Base-by-base conservation (phyloP, 2,797 vertebrate species). In the Pempheris klunzingeri region DNA sequence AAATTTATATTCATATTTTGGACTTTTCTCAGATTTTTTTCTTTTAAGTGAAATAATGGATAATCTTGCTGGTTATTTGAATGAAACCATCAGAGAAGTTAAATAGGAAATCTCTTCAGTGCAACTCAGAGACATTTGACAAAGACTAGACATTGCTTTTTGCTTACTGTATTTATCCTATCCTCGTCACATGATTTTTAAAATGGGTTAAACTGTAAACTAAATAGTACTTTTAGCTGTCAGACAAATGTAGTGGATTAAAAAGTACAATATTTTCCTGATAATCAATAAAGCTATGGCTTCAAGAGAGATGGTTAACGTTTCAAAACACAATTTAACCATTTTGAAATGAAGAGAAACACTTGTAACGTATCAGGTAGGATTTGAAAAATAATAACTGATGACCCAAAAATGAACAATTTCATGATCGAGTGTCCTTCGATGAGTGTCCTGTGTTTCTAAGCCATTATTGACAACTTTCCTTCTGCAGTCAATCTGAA, bases 401-500 rank as follows among this genome's bases (percentile, higher is more conserved):
- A 15, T 59, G 24, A 39, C 11, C 13, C 76, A 17, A 63, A 61
- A 67, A 5, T 13, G 10, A 78, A 47, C 20, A 10, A 14, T 36
- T 59, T 52, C 12, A 36, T 17, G 20, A 7, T 14, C 12, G 13
- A 72, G 18, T 9, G 28, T 50, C 55, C 49, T 38, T 4, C 38
- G 36, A 44, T 63, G 17, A 61, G n/a, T n/a, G 55, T 62, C 12
- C 2, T 20, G 6, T 5, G n/a, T 64, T 71, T 43, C 17, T 41
- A 46, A 78, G 24, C 18, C 6, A 32, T 20, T 24, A 18, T 28
- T 24, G 18, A 65, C n/a, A 61, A 55, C 26, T 64, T 59, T 50
- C 32, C 79, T 59, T 78, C 78, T 64, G 22, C 44, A 65, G 58
- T 44, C 24, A 49, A 11, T 38, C 28, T 24, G 57, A 13, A 2